Percentiles rank a stretch among this genome's conserved stretches.
Evolutionary conservation across 2,113 vertebrate genomes (phyloP).

Genomic region (Crotalus tigris): DNA sequence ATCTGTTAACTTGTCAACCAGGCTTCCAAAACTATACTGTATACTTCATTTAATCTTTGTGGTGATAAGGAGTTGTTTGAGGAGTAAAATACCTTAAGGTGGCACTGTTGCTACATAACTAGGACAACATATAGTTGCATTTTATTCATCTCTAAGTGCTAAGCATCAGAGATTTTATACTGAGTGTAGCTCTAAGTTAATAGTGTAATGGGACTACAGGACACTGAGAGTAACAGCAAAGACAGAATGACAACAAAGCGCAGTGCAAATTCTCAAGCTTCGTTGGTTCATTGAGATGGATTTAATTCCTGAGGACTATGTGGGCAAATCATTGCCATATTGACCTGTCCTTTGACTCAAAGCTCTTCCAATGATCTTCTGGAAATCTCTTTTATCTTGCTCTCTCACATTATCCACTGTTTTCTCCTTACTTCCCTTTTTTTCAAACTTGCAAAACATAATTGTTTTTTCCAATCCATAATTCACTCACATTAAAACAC

Average conservation of each 20-base stretch:
- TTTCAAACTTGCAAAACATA: not conserved
- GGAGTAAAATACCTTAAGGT: conserved; percentile 39
- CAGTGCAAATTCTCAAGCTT: not conserved
- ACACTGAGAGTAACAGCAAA: not conserved
- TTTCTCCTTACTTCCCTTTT: not conserved
- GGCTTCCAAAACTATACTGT: not conserved
- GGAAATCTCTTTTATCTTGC: not conserved
- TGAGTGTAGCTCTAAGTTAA: not conserved
- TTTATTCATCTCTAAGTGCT: conserved; percentile 28
- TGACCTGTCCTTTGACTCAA: not conserved
- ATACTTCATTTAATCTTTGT: not conserved
- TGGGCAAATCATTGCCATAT: not conserved
- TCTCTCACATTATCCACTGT: not conserved
- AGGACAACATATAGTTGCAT: rapidly evolving
- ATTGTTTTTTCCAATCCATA: not conserved
- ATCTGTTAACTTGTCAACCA: not conserved
- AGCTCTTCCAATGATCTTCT: not conserved
- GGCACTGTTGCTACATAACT: conserved; percentile 56
- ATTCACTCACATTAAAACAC: not conserved
- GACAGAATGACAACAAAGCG: not conserved
- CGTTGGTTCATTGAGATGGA: not conserved
- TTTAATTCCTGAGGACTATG: not conserved
- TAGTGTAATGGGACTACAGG: not conserved
- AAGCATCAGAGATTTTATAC: conserved; percentile 27
- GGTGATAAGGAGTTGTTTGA: not conserved